phyloP scores from a whole-genome alignment of 2,797 vertebrate species.

The Myotis planiceps region DNA sequence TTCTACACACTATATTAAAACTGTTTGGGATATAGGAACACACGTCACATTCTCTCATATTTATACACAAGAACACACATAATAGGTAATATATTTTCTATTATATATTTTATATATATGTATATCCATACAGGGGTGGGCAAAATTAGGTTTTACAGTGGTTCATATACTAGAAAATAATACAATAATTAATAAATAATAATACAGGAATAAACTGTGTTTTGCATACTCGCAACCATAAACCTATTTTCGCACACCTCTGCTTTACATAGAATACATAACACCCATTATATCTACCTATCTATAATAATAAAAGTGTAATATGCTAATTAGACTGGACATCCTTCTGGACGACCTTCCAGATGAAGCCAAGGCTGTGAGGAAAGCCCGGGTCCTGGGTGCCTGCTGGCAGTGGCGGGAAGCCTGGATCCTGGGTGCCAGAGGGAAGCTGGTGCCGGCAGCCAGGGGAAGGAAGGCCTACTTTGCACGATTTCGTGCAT shows the following conservation, averaged over 20 bases:
- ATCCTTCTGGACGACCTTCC: too few species aligned
- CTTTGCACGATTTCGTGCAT: too few species aligned
- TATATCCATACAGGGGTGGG: not conserved
- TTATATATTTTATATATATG: not conserved
- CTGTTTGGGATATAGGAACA: not conserved
- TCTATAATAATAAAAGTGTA: not conserved
- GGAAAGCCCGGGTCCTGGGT: too few species aligned
- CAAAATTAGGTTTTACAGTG: not conserved
- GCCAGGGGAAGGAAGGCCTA: too few species aligned
- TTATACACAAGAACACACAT: not conserved
- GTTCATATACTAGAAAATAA: not conserved
- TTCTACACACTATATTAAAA: not conserved
- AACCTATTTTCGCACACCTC: not conserved
- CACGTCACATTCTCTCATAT: not conserved
- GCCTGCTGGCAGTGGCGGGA: too few species aligned
- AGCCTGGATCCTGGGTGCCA: too few species aligned
- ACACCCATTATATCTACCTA: not conserved
- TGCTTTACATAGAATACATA: not conserved
- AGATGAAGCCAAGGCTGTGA: too few species aligned
- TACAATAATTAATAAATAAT: not conserved
- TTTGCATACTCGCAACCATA: not conserved
- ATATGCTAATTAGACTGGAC: too few species aligned
- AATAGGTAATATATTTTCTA: not conserved
- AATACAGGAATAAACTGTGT: not conserved
- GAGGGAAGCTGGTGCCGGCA: too few species aligned